Evolutionary conservation across 2,113 vertebrate species (phyloP).

Genomic region (Eretmochelys imbricata): DNA sequence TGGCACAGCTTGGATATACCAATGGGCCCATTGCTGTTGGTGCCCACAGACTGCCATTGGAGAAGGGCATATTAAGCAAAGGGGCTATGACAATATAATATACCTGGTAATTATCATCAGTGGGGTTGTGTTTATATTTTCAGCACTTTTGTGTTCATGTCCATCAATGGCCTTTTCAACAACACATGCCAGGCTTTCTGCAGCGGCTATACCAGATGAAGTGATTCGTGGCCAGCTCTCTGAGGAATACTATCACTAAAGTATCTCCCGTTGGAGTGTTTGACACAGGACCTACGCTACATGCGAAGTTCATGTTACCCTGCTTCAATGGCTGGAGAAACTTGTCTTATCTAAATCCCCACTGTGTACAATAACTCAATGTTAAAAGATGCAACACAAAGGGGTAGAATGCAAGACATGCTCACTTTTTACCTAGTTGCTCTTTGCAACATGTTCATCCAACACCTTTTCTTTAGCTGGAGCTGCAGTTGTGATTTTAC

Average conservation of each 20-base stretch:
- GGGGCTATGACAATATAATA: neutral
- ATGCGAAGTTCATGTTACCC: neutral
- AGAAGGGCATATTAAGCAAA: neutral
- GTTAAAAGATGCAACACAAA: neutral
- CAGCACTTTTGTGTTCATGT: neutral
- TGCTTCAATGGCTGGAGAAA: neutral
- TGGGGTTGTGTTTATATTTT: neutral
- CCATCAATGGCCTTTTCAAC: neutral
- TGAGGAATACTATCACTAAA: neutral
- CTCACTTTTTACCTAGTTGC: neutral
- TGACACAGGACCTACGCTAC: neutral
- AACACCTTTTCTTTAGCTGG: accelerated
- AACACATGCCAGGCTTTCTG: neutral
- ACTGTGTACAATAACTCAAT: neutral
- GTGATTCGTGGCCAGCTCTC: neutral
- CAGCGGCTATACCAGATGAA: neutral
- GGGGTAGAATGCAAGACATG: neutral
- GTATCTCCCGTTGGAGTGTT: neutral
- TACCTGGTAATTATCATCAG: neutral
- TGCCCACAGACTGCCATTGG: neutral
- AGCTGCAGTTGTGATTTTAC: neutral
- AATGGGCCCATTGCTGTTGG: neutral
- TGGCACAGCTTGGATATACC: neutral
- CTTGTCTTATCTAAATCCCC: neutral
- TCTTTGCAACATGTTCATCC: neutral